Evolutionary conservation across 2,797 vertebrate species (phyloP).

Genomic region (Emys orbicularis): DNA sequence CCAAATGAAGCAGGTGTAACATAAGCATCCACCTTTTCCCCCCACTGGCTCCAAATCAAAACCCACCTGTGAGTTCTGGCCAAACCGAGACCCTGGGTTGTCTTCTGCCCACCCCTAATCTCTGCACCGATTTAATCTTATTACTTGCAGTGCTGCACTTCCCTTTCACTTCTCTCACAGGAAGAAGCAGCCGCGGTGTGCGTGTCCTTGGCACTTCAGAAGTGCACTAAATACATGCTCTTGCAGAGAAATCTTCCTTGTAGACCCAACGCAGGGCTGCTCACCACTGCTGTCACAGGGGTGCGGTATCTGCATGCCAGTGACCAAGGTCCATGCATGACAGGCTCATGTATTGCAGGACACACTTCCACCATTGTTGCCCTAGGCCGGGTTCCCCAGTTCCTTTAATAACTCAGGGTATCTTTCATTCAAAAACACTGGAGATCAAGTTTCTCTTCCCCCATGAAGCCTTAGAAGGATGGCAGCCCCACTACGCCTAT

Average conservation of each 20-base stretch:
- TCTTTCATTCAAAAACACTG: not conserved
- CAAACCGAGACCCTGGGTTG: not conserved
- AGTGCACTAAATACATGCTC: not conserved
- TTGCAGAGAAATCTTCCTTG: not conserved
- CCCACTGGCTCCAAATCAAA: not conserved
- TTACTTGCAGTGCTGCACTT: not conserved
- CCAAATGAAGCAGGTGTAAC: not conserved
- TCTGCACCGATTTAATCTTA: not conserved
- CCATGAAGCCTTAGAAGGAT: not conserved
- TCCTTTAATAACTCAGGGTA: not conserved
- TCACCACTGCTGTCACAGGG: not conserved
- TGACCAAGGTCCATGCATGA: not conserved
- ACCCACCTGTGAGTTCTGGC: not conserved
- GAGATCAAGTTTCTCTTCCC: not conserved
- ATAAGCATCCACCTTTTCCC: fast-evolving
- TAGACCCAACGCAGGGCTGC: not conserved
- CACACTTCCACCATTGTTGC: no score
- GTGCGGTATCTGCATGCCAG: not conserved
- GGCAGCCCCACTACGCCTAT: no score
- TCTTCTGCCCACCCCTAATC: not conserved
- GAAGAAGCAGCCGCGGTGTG: not conserved
- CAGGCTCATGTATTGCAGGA: not conserved
- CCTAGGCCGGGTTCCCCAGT: no score
- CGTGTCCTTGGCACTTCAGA: not conserved
- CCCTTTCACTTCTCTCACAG: not conserved